Conservation (phyloP, 2,888 invertebrate species). For the Hoplodrina ambigua region DNA sequence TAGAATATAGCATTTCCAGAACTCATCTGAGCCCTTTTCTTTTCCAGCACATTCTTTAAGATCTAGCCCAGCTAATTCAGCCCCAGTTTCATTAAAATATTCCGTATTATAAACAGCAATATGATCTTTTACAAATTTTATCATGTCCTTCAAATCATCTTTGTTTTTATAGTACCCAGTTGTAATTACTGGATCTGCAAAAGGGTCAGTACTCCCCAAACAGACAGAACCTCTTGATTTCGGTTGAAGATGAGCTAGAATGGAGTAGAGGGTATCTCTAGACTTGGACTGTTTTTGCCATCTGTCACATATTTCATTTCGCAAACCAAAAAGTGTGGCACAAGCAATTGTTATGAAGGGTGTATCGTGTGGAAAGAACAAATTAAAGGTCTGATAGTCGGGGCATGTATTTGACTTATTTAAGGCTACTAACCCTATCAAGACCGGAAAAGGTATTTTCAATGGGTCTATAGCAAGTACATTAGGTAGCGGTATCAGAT, state of each 20-base stretch:
- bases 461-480: not conserved
- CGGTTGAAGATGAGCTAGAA: conserved; percentile 56
- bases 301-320: conserved; percentile 50
- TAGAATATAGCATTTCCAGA: conserved; percentile 67
- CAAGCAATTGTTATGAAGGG: conserved; percentile 49
- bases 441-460: no score
- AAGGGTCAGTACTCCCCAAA: conserved; percentile 62
- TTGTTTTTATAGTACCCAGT: conserved; percentile 33
- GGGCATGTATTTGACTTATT: conserved; percentile 43
- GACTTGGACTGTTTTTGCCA: conserved; percentile 36
- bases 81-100: conserved; percentile 59
- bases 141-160: conserved; percentile 48
- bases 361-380: conserved; percentile 55
- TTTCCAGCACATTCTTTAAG: conserved; percentile 57
- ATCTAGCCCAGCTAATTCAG: conserved; percentile 59
- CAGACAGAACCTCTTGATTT: conserved; percentile 79
- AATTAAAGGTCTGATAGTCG: conserved; percentile 46
- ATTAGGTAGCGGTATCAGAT: conserved; percentile 20
- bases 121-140: conserved; percentile 57
- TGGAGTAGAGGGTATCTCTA: conserved; percentile 48
- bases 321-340: conserved; percentile 29
- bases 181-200: conserved; percentile 59
- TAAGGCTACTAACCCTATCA: conserved; percentile 46
- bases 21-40: conserved; percentile 51
- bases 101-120: conserved; percentile 54